These are phyloP conservation scores for Oxygymnocypris stewartii DNA, from an alignment of 2,113 vertebrate species.

Conservation along the genomic window DNA sequence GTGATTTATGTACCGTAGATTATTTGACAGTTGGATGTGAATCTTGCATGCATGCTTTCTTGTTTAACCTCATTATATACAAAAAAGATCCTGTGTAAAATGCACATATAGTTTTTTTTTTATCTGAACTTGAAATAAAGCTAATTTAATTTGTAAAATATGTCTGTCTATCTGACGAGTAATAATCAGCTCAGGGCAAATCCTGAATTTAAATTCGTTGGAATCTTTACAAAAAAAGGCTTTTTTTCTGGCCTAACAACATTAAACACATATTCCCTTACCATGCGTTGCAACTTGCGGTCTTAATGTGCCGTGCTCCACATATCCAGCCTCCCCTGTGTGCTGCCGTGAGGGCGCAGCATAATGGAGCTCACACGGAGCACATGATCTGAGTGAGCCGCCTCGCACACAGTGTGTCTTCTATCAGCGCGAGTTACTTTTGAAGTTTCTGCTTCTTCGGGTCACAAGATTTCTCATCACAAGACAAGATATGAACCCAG, in stretches of 20 bases:
- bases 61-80: neutral
- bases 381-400: slow-evolving; percentile 41
- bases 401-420: slow-evolving; percentile 51
- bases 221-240: neutral
- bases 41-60: neutral
- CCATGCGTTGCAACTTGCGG: neutral
- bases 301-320: slow-evolving; percentile 3
- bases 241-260: neutral
- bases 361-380: slow-evolving; percentile 69
- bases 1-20: neutral
- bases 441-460: slow-evolving; percentile 51
- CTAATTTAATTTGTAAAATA: neutral
- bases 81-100: neutral
- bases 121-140: neutral
- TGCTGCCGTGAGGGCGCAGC: slow-evolving; percentile 44
- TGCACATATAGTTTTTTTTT: neutral
- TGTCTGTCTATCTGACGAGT: neutral
- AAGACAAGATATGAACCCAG: slow-evolving; percentile 57
- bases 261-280: slow-evolving; percentile 1
- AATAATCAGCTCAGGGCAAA: neutral
- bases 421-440: slow-evolving; percentile 58
- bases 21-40: neutral
- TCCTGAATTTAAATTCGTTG: slow-evolving; percentile 21
- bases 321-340: slow-evolving; percentile 24
- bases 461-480: slow-evolving; percentile 73